Base-by-base conservation (phyloP, 2,888 invertebrate genomes). In the Zygogramma bicolorata region DNA sequence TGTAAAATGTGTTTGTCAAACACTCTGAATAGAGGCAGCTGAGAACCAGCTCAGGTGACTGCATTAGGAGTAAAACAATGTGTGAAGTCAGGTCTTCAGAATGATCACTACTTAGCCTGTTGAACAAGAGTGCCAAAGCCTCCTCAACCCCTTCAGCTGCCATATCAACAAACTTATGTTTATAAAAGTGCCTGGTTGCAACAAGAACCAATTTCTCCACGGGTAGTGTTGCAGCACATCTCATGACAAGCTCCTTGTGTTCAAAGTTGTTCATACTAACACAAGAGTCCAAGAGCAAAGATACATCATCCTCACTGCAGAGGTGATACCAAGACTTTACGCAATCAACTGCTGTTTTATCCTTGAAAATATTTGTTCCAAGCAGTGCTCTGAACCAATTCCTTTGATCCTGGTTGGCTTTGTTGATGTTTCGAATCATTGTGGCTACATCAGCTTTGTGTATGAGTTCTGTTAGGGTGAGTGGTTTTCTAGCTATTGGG, bases 381-480 rank as follows among this genome's bases (percentile, higher is more conserved):
- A 86, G 62, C 20, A 87, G 72, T 5, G 85, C 84, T 67, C 78
- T 77, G 75, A 86, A 86, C 86, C 87, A 87, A 15, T 71, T 75
- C 40, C 75, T 80, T 70, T 86, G 86, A 74, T 85, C 77, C 1
- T 74, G 53, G 75, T 84, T 83, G n/a, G 66, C 73, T 74, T 80
- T 81, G 68, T 84, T 78, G 3, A 86, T 75, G 73, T 82, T 84
- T 22, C 72, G 70, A 18, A 87, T 82, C n/a, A 85, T 84, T 0
- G 79, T 83, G 3, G 77, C 34, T 6, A 76, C 29, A 71, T 84
- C 82, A 3, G 87, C 84, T 71, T 78, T 75, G 15, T 77, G 68
- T 53, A 87, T 85, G 42, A 75, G 77, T 74, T 87, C 84, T 15
- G 78, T 74, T n/a, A 86, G 29, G 15, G 83, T 81, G 77, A 84